Conservation (phyloP, 2,888 invertebrate species). For the Drosophila dives region DNA sequence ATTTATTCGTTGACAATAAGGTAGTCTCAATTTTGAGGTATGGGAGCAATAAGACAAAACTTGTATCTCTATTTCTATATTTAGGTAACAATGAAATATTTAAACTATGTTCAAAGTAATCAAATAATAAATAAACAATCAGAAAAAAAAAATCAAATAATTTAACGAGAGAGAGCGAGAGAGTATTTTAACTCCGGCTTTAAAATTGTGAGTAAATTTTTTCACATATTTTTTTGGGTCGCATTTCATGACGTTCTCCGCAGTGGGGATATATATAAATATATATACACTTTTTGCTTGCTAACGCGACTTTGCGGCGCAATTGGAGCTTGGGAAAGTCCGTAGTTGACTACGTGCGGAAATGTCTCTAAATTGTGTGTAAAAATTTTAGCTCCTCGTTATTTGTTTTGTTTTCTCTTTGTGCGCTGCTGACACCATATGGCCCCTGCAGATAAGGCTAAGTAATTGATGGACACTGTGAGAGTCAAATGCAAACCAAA, state of each 20-base stretch:
- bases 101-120: background rate
- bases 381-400: conserved; percentile 65
- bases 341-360: conserved; percentile 68
- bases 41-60: background rate
- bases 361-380: conserved; percentile 80
- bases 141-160: background rate
- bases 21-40: background rate
- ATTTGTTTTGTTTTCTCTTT: conserved; percentile 45
- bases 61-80: background rate
- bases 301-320: conserved; percentile 45
- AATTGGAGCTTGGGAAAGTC: conserved; percentile 52
- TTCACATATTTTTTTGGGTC: conserved; percentile 43
- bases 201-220: background rate
- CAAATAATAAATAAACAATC: background rate
- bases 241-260: conserved; percentile 61
- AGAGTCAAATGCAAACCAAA: conserved; percentile 53
- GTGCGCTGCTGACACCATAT: conserved; percentile 66
- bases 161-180: background rate
- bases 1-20: background rate
- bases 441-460: conserved; percentile 71
- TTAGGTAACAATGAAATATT: background rate
- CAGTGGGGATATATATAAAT: conserved; percentile 49
- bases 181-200: conserved; percentile 23
- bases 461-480: conserved; percentile 72
- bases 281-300: conserved; percentile 42